A percentile compares a stretch with the other conserved stretches of the same genome.
Conservation (phyloP, 2,113 vertebrate species). For the Rana temporaria region DNA sequence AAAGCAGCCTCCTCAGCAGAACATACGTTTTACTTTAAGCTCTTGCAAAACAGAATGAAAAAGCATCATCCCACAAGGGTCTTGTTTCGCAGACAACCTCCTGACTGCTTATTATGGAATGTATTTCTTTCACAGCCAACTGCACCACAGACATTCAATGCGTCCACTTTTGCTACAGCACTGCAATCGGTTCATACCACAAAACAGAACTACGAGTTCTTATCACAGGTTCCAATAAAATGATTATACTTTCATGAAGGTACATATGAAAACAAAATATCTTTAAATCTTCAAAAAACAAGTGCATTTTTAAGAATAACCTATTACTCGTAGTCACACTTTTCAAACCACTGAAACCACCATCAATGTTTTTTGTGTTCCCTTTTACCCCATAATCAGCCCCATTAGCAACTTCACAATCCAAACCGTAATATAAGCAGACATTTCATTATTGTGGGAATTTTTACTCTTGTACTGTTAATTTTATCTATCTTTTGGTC, state of each 20-base stretch:
- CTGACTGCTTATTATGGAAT: constrained; percentile 54
- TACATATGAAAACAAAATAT: too few species aligned
- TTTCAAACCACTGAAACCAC: too few species aligned
- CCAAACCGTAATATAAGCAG: neutral
- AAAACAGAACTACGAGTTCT: neutral
- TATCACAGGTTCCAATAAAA: neutral
- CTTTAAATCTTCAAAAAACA: too few species aligned
- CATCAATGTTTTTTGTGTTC: neutral
- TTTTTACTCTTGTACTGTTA: too few species aligned
- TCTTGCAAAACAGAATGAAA: constrained; percentile 37
- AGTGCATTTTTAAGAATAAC: too few species aligned
- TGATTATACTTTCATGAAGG: neutral
- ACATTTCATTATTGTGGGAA: too few species aligned
- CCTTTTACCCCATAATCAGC: neutral
- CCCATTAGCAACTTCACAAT: neutral
- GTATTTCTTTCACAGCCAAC: constrained; percentile 49
- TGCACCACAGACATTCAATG: constrained; percentile 47
- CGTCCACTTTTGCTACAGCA: neutral
- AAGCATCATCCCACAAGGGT: constrained; percentile 44
- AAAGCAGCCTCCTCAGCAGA: neutral
- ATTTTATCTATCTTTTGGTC: too few species aligned
- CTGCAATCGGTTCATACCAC: neutral
- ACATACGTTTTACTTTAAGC: constrained; percentile 47
- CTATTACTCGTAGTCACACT: too few species aligned
- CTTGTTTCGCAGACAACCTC: constrained; percentile 35